phyloP scores from a whole-genome alignment of 2,113 vertebrate genomes.

The Passer domesticus region DNA sequence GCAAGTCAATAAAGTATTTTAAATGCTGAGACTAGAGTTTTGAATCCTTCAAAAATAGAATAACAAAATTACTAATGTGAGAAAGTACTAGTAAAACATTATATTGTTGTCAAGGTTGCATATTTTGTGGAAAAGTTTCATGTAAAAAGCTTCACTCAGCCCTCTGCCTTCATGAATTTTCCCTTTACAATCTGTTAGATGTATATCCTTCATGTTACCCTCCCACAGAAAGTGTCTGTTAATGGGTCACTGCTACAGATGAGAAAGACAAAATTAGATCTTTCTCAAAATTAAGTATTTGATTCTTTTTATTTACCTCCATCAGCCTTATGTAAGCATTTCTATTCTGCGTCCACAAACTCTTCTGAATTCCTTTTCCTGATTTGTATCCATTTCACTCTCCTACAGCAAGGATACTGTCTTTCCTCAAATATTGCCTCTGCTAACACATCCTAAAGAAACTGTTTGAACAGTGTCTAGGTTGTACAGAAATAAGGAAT shows the following conservation, averaged over 20 bases:
- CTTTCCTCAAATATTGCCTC: neutral
- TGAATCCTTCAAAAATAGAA: neutral
- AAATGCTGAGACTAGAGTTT: neutral
- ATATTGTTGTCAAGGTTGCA: neutral
- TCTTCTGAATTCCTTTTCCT: neutral
- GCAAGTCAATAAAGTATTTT: fast-evolving
- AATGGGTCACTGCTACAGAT: neutral
- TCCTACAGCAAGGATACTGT: neutral
- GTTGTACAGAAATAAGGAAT: neutral
- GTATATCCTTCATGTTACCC: neutral
- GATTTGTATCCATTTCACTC: neutral
- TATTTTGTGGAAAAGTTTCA: neutral
- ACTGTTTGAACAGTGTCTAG: neutral
- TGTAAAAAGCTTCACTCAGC: neutral
- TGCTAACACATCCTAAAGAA: neutral
- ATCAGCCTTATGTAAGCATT: neutral
- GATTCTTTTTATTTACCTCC: neutral
- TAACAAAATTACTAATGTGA: neutral
- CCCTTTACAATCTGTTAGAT: neutral
- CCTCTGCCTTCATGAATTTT: neutral
- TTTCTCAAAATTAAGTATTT: neutral
- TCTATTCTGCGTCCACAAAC: neutral
- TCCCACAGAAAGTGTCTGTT: neutral
- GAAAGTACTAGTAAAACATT: neutral
- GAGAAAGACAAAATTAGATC: neutral